phyloP scores from a whole-genome alignment of 2,888 invertebrate species.

The Drosophila aldrichi region DNA sequence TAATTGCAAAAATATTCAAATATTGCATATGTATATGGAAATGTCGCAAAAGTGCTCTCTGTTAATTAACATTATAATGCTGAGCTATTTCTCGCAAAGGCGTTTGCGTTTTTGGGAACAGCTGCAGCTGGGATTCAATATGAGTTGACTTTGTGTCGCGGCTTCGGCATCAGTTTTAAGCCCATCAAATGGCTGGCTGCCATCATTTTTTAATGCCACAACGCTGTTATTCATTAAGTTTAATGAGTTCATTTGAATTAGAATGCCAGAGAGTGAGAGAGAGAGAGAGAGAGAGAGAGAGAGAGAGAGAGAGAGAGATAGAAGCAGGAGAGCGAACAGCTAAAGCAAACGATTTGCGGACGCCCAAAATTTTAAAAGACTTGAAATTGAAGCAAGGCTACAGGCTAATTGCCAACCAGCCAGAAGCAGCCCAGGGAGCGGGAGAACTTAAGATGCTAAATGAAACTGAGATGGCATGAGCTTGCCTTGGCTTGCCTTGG shows the following conservation, averaged over 20 bases:
- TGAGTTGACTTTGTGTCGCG: constrained; percentile 16
- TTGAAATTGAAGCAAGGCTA: constrained; percentile 63
- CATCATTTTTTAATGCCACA: constrained; percentile 46
- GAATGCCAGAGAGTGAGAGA: constrained; percentile 1
- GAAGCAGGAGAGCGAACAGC: no score
- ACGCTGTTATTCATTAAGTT: constrained; percentile 71
- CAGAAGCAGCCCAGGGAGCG: constrained; percentile 5
- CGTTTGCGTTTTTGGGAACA: constrained; percentile 4
- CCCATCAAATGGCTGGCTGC: constrained; percentile 57
- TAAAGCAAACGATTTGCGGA: constrained; percentile 53
- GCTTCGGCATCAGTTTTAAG: constrained; percentile 46
- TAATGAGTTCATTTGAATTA: constrained; percentile 73
- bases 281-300: neutral
- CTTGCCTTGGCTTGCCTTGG: no score
- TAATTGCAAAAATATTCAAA: neutral
- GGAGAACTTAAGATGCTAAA: constrained; percentile 5
- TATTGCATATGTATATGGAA: neutral
- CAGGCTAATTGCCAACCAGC: constrained; percentile 60
- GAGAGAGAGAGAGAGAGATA: neutral
- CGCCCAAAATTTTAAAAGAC: constrained; percentile 66
- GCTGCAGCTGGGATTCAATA: constrained; percentile 4
- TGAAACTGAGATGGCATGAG: constrained; percentile 15
- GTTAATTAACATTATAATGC: neutral
- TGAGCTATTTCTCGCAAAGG: neutral
- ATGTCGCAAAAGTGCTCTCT: neutral